These are phyloP conservation scores for Takifugu flavidus DNA, from an alignment of 2,113 vertebrate species.

Conservation along the genomic window DNA sequence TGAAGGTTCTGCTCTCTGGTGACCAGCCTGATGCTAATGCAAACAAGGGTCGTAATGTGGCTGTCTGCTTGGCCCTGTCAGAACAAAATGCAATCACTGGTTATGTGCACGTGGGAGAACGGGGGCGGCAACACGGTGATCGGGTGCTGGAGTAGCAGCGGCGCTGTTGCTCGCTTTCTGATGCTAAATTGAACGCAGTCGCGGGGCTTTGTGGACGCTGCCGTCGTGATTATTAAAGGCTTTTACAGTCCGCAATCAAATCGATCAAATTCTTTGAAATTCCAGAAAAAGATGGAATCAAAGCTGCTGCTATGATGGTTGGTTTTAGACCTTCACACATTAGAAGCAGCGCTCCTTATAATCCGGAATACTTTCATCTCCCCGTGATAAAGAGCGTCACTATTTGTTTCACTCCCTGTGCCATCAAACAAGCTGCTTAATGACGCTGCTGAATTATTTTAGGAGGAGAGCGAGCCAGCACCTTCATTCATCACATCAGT, in stretches of 20 bases:
- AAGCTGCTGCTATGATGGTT: no score
- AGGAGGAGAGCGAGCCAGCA: no score
- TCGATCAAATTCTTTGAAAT: background rate
- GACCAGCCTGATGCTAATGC: slow-evolving; percentile 49
- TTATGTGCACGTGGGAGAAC: slow-evolving; percentile 12
- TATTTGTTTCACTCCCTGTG: background rate
- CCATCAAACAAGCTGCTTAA: background rate
- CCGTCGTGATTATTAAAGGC: no score
- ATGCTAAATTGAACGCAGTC: no score
- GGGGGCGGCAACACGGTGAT: no score
- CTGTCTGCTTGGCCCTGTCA: slow-evolving; percentile 30
- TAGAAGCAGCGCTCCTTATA: background rate
- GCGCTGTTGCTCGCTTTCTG: no score
- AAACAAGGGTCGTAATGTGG: slow-evolving; percentile 53
- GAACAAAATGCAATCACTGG: slow-evolving; percentile 40
- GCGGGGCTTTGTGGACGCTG: no score
- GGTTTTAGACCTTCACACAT: background rate
- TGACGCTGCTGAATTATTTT: no score
- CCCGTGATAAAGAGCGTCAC: slow-evolving; percentile 2
- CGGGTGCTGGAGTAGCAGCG: no score
- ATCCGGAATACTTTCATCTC: slow-evolving; percentile 19
- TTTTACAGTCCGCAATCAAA: background rate
- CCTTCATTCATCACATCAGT: no score
- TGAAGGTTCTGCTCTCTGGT: slow-evolving; percentile 39
- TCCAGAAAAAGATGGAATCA: no score